phyloP scores from a whole-genome alignment of 2,888 invertebrate genomes.

The Athalia rosae region DNA sequence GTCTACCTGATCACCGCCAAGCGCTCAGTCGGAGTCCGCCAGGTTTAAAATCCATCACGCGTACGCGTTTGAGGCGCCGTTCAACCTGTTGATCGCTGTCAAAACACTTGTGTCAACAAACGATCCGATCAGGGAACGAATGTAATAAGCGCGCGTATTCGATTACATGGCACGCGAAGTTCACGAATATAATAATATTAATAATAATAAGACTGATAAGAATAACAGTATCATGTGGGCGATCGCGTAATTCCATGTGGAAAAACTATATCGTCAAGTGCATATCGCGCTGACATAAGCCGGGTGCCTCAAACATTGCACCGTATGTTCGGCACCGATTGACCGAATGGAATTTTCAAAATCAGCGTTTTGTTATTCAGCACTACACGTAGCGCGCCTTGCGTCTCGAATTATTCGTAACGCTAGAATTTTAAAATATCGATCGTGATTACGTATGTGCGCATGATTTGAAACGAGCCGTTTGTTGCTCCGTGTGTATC shows the following conservation, averaged over 20 bases:
- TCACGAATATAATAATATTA: background rate
- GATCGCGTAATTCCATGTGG: too few species aligned
- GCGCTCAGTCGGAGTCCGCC: constrained; percentile 70
- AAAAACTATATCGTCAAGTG: too few species aligned
- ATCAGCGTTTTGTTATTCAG: too few species aligned
- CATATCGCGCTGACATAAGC: too few species aligned
- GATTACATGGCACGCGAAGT: background rate
- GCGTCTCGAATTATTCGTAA: too few species aligned
- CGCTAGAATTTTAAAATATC: too few species aligned
- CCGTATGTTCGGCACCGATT: too few species aligned
- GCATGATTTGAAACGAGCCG: background rate
- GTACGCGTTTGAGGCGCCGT: constrained; percentile 7
- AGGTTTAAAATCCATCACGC: constrained; percentile 69
- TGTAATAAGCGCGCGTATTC: background rate
- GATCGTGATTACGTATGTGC: background rate
- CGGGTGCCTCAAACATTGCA: too few species aligned
- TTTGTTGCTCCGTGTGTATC: constrained; percentile 1
- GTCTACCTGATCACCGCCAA: constrained; percentile 67
- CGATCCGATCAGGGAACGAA: background rate
- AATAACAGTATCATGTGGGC: too few species aligned
- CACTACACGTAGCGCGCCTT: too few species aligned
- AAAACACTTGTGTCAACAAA: constrained; percentile 44
- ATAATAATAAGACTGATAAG: background rate
- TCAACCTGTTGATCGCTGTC: constrained; percentile 39
- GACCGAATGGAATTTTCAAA: too few species aligned